These are phyloP conservation scores for Herminia tarsipennalis DNA, from an alignment of 2,888 invertebrate genomes.

Conservation along the genomic window DNA sequence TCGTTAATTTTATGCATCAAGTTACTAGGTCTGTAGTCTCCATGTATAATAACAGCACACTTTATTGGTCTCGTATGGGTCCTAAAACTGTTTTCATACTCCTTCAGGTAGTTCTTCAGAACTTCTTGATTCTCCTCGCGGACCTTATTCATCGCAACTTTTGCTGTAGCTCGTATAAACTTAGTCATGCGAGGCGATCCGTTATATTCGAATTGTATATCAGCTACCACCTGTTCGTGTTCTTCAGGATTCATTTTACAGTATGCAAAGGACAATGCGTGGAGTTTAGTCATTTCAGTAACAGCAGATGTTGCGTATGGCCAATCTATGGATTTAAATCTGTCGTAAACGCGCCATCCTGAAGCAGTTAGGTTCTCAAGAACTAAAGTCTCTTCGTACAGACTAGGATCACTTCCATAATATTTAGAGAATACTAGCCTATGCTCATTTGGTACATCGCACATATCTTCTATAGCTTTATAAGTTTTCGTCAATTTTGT, in stretches of 20 bases:
- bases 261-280: conserved; percentile 56
- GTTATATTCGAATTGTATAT: too few species aligned
- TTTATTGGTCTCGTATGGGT: too few species aligned
- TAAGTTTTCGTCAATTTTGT: conserved; percentile 15
- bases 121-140: background rate
- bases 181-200: conserved; percentile 33
- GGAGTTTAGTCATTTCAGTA: conserved; percentile 55
- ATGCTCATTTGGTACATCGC: conserved; percentile 13
- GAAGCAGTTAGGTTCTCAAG: background rate
- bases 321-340: conserved; percentile 45
- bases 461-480: conserved; percentile 14
- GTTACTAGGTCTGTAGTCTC: conserved; percentile 51
- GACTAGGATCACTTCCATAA: conserved; percentile 20
- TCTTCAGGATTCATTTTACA: conserved; percentile 39
- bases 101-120: background rate
- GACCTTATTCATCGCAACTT: conserved; percentile 46
- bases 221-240: too few species aligned
- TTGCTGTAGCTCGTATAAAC: conserved; percentile 48
- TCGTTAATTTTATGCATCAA: conserved; percentile 40
- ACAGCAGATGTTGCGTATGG: conserved; percentile 44
- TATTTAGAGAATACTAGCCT: conserved; percentile 25
- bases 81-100: too few species aligned
- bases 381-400: conserved; percentile 24
- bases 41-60: too few species aligned
- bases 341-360: background rate